Evolutionary conservation across 2,888 invertebrate genomes (phyloP), one percentile per base, ranked within the genome.

Genomic region (Falcaria lacertinaria): DNA sequence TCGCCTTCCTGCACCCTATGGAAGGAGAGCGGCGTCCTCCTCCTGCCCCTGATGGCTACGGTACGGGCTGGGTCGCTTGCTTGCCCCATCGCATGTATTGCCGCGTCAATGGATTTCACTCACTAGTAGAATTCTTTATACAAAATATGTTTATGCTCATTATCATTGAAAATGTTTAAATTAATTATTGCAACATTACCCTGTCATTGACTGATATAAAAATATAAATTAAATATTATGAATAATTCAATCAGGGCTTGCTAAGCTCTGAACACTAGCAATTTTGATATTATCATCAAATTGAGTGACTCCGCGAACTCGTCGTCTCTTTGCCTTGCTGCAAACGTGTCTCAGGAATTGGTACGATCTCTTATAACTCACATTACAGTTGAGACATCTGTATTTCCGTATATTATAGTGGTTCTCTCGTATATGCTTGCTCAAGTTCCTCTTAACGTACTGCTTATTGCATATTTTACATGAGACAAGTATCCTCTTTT

Each of bases 301-400:
- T n/a, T 22, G 37, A n/a, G 16, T 37, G 7, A 25, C 37, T 14
- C 37, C 37, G 13, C 6, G n/a, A 2, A 36, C 19, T 0, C 36
- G n/a, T 22, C 41, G 39, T 37, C 42, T 32, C 13, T 11, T 28
- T 1, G 11, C 8, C 11, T 39, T 41, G 8, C 19, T 6, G 17
- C 49, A 50, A 2, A 28, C 33, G 25, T 58, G 64, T 15, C 51
- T 50, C 4, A 61, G 19, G 44, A 42, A 64, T 6, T 49, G 36
- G 44, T 60, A 57, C 0, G 53, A 47, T 4, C 60, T 41, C 13
- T 61, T 64, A 33, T 60, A 64, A 0, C 40, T 43, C 36, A 45
- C 45, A 32, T 54, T 49, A 34, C 64, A 64, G 35, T 57, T 61
- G 15, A 57, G 60, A 16, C 64, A 64, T 13, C 34, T 43, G n/a